These are phyloP conservation scores for Ichneumoninae sp. DNA, from an alignment of 2,888 invertebrate species.

Conservation along the genomic window DNA sequence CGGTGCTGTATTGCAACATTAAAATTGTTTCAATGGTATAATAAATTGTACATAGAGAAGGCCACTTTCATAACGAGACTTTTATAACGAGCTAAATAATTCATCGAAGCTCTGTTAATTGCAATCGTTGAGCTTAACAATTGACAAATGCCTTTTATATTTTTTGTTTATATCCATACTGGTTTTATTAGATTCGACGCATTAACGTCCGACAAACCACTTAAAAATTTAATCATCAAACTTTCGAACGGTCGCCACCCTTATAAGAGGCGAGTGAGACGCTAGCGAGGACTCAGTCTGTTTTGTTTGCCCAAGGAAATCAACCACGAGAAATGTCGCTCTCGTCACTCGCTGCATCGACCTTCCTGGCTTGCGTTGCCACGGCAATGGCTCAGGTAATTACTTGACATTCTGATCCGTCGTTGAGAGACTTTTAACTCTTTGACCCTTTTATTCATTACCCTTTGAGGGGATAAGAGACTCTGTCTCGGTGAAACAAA, in stretches of 20 bases:
- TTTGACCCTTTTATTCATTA: neutral
- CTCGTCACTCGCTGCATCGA: neutral
- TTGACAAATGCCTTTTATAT: slow-evolving; percentile 16
- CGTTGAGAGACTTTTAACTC: neutral
- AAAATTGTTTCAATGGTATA: slow-evolving; percentile 23
- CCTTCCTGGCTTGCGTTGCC: slow-evolving; percentile 38
- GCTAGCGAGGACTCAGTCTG: slow-evolving; percentile 23
- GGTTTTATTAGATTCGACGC: slow-evolving; percentile 32
- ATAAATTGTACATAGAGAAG: neutral
- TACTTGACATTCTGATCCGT: neutral
- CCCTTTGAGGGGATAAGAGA: no score
- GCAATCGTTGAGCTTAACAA: slow-evolving; percentile 37
- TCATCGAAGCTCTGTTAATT: slow-evolving; percentile 25
- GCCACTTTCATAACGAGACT: slow-evolving; percentile 24
- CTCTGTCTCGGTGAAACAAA: no score
- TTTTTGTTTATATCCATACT: slow-evolving; percentile 9
- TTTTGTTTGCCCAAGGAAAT: slow-evolving; percentile 10
- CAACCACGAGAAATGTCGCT: slow-evolving; percentile 34
- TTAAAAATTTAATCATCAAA: slow-evolving; percentile 46
- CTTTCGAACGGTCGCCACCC: neutral
- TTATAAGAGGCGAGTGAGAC: slow-evolving; percentile 42
- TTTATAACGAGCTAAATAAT: slow-evolving; percentile 26
- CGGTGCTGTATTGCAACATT: slow-evolving; percentile 3
- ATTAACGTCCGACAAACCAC: slow-evolving; percentile 6
- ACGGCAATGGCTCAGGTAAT: slow-evolving; percentile 62